Conservation (phyloP, 1,140 invertebrate genomes). For the Zophobas morio region DNA sequence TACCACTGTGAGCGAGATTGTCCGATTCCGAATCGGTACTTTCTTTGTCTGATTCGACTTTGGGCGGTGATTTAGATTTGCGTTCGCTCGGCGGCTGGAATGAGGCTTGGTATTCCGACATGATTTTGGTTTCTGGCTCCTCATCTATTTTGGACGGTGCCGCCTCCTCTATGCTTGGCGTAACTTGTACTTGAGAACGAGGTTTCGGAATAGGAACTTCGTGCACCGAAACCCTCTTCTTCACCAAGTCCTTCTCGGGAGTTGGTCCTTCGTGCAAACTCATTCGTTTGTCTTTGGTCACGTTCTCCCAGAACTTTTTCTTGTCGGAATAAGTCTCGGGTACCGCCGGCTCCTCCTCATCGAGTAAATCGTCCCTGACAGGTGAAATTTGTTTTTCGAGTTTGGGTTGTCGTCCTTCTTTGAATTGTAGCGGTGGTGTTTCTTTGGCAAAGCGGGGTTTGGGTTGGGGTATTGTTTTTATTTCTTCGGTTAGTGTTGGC, state of each 20-base stretch:
- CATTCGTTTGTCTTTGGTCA: constrained; percentile 62
- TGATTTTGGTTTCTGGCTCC: constrained; percentile 44
- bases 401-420: constrained; percentile 31
- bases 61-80: constrained; percentile 47
- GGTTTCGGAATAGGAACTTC: constrained; percentile 68
- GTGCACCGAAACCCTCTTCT: constrained; percentile 63
- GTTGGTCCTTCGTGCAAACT: constrained; percentile 59
- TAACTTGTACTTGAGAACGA: constrained; percentile 58
- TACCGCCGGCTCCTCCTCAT: constrained; percentile 55
- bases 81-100: constrained; percentile 61
- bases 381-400: constrained; percentile 61
- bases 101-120: constrained; percentile 64
- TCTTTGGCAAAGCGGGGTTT: constrained; percentile 60
- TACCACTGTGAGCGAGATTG: constrained; percentile 53
- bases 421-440: constrained; percentile 38
- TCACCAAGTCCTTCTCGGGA: constrained; percentile 54
- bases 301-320: constrained; percentile 71
- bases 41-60: constrained; percentile 48
- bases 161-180: constrained; percentile 53
- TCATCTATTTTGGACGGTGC: constrained; percentile 24
- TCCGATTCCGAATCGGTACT: constrained; percentile 64
- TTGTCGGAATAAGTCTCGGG: constrained; percentile 67
- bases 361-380: constrained; percentile 62
- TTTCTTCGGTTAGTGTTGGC: constrained; percentile 61
- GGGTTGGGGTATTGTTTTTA: constrained; percentile 63